A percentile compares a stretch with the other conserved stretches of the same genome.
Conservation (phyloP, 1,140 invertebrate species). For the Pseudomyrmex concolor region DNA sequence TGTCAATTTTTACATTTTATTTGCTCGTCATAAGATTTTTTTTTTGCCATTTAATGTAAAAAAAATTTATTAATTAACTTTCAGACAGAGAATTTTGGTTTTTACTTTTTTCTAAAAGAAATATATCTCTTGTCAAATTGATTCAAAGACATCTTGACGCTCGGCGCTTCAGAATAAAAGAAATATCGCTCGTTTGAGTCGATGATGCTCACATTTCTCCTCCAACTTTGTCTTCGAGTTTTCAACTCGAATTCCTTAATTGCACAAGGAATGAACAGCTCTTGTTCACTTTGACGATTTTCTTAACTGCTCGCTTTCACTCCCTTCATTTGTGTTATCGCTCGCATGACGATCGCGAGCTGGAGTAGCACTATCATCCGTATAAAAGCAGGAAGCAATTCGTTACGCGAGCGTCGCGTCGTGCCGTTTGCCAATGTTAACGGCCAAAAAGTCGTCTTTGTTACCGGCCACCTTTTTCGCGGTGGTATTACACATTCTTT, state of each 20-base stretch:
- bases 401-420: conserved; percentile 4
- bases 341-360: conserved; percentile 8
- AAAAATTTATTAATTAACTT: background rate
- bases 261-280: background rate
- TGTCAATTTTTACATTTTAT: conserved; percentile 6
- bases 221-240: background rate
- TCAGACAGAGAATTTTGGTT: background rate
- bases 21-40: background rate
- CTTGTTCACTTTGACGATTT: conserved; percentile 43
- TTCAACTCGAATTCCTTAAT: conserved; percentile 15
- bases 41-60: background rate
- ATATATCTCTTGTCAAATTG: background rate
- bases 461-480: conserved; percentile 5
- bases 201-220: background rate
- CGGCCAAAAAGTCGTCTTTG: conserved; percentile 25
- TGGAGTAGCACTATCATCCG: background rate
- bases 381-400: conserved; percentile 35
- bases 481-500: conserved; percentile 28
- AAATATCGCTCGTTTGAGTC: background rate
- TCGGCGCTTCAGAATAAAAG: background rate
- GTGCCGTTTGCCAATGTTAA: conserved; percentile 21
- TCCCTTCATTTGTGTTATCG: conserved; percentile 22
- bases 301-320: background rate
- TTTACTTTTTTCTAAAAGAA: background rate
- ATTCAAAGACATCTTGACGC: background rate